A percentile compares a stretch with the other conserved stretches of the same genome.
Conservation (phyloP, 1,140 invertebrate genomes). For the Acromyrmex heyeri region DNA sequence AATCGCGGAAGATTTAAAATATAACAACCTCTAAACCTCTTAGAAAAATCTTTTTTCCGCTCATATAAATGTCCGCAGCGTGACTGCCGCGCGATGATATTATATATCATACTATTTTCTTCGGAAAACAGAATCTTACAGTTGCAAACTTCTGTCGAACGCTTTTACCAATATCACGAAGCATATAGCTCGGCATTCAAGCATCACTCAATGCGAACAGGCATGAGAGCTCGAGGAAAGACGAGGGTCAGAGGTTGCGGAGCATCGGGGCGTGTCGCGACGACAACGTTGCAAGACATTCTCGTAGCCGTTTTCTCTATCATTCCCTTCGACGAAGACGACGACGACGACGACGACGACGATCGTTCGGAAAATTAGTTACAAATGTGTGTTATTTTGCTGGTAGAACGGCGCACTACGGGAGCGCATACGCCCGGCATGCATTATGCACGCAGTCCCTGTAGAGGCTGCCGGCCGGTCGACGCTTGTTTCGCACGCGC, state of each 20-base stretch:
- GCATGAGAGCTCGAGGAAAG: background rate
- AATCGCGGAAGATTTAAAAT: background rate
- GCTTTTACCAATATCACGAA: constrained; percentile 5
- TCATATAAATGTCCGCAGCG: background rate
- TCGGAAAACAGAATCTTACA: constrained; percentile 48
- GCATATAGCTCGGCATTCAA: constrained; percentile 4
- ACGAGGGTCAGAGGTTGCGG: constrained; percentile 10
- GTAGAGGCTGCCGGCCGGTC: constrained; percentile 72
- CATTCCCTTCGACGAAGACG: constrained; percentile 61
- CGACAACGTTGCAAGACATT: constrained; percentile 38
- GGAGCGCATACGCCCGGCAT: constrained; percentile 75
- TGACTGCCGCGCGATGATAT: background rate
- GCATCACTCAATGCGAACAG: constrained; percentile 27
- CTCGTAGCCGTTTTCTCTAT: constrained; percentile 10
- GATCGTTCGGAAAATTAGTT: constrained; percentile 83
- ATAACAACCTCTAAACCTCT: background rate
- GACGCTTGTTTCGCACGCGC: constrained; percentile 80
- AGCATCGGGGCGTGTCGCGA: constrained; percentile 38
- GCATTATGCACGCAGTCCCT: constrained; percentile 81
- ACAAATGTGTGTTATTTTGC: constrained; percentile 84
- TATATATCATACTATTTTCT: background rate
- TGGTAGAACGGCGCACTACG: constrained; percentile 70
- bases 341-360: constrained; percentile 54
- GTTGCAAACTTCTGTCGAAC: constrained; percentile 31
- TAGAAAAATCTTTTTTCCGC: background rate